A percentile compares a stretch with the other conserved stretches of the same genome.
phyloP scores from a whole-genome alignment of 2,113 vertebrate genomes.

The Sprattus sprattus region DNA sequence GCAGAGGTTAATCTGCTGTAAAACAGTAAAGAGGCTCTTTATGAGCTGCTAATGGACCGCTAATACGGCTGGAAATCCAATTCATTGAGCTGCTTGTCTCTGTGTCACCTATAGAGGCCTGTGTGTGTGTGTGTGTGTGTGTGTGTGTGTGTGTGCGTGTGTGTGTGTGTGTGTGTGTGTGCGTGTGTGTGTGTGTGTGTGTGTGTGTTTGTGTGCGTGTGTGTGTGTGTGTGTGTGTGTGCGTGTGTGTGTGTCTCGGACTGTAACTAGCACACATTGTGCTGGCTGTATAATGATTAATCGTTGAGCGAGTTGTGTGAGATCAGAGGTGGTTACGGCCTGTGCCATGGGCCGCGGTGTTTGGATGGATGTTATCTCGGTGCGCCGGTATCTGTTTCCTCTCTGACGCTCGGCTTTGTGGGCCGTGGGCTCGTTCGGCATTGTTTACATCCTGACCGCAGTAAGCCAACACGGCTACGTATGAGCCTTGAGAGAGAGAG shows the following conservation, averaged over 20 bases:
- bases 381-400: not conserved
- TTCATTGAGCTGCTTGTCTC: slow-evolving; percentile 64
- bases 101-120: slow-evolving; percentile 56
- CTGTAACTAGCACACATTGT: too few species aligned
- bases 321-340: too few species aligned
- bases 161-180: too few species aligned
- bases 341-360: not conserved
- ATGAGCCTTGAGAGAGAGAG: too few species aligned
- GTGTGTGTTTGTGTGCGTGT: slow-evolving; percentile 47
- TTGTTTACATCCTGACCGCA: not conserved
- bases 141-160: too few species aligned
- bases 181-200: not conserved
- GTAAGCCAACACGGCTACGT: not conserved
- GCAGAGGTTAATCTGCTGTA: slow-evolving; percentile 57
- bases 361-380: not conserved
- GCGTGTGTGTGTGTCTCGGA: too few species aligned
- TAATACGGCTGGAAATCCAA: slow-evolving; percentile 64
- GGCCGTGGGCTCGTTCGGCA: not conserved
- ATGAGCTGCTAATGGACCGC: slow-evolving; percentile 70
- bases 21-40: slow-evolving; percentile 61
- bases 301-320: too few species aligned
- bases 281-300: too few species aligned
- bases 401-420: not conserved
- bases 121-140: slow-evolving; percentile 47
- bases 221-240: too few species aligned